Percentiles rank a stretch among this genome's conserved stretches.
phyloP scores from a whole-genome alignment of 2,113 vertebrate genomes.

The Bambusicola thoracicus region DNA sequence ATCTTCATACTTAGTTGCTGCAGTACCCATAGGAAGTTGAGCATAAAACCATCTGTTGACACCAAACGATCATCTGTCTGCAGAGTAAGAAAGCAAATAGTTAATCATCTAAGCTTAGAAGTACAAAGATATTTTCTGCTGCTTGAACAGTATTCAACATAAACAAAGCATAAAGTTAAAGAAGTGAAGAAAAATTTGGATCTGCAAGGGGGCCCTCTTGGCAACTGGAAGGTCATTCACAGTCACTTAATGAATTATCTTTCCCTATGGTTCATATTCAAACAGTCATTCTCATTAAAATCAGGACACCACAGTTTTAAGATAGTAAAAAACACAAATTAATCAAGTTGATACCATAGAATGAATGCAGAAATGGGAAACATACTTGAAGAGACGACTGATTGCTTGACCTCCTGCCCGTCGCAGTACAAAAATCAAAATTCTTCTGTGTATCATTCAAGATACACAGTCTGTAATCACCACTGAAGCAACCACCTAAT shows the following conservation, averaged over 20 bases:
- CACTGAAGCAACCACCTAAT: background rate
- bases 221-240: background rate
- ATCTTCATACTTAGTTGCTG: slow-evolving; percentile 98
- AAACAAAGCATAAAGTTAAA: background rate
- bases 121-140: background rate
- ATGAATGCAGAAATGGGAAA: background rate
- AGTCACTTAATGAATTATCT: background rate
- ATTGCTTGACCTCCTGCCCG: background rate
- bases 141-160: background rate
- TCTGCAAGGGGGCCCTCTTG: background rate
- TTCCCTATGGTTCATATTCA: background rate
- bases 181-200: rapidly evolving
- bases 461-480: no score
- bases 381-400: background rate
- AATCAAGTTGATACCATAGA: background rate
- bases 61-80: slow-evolving; percentile 97
- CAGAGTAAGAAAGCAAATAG: background rate
- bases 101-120: background rate
- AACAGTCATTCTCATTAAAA: background rate
- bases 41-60: slow-evolving; percentile 97
- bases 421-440: background rate
- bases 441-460: background rate
- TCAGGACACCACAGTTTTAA: background rate
- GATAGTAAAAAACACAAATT: background rate
- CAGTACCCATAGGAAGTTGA: slow-evolving; percentile 97